Percentiles rank a stretch among this genome's conserved stretches.
phyloP scores from a whole-genome alignment of 2,113 vertebrate species.

The Erythrolamprus reginae region DNA sequence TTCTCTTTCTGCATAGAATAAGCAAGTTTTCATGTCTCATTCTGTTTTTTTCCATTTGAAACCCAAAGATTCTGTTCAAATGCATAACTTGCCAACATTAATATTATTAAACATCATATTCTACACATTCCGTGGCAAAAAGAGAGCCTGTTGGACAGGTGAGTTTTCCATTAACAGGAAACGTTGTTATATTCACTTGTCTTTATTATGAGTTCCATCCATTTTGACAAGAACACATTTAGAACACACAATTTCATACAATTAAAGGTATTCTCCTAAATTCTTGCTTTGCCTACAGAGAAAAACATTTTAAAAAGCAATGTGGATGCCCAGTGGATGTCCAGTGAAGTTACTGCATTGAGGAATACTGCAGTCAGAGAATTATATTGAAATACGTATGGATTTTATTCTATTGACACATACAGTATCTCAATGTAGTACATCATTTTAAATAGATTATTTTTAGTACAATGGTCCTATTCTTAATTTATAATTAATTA shows the following conservation, averaged over 20 bases:
- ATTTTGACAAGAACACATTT: not conserved
- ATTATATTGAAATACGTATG: not conserved
- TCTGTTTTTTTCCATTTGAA: constrained; percentile 17
- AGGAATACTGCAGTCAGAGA: not conserved
- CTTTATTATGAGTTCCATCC: not conserved
- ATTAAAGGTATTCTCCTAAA: not conserved
- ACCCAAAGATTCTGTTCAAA: not conserved
- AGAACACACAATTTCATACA: not conserved
- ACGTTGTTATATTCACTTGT: not conserved
- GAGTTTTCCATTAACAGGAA: constrained; percentile 16
- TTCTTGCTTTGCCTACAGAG: not conserved
- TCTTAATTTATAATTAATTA: not conserved
- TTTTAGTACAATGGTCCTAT: not conserved
- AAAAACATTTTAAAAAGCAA: not conserved
- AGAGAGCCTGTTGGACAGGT: not conserved
- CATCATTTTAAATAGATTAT: not conserved
- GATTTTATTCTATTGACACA: not conserved
- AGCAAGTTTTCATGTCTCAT: not conserved
- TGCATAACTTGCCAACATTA: constrained; percentile 13
- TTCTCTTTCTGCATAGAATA: not conserved
- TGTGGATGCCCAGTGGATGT: too few relatives aligned
- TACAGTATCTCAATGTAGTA: not conserved
- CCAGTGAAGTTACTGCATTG: not conserved
- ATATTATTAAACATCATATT: not conserved
- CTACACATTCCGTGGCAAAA: constrained; percentile 16